Base-by-base conservation (phyloP, 2,888 invertebrate species). In the Prosapia bicincta region DNA sequence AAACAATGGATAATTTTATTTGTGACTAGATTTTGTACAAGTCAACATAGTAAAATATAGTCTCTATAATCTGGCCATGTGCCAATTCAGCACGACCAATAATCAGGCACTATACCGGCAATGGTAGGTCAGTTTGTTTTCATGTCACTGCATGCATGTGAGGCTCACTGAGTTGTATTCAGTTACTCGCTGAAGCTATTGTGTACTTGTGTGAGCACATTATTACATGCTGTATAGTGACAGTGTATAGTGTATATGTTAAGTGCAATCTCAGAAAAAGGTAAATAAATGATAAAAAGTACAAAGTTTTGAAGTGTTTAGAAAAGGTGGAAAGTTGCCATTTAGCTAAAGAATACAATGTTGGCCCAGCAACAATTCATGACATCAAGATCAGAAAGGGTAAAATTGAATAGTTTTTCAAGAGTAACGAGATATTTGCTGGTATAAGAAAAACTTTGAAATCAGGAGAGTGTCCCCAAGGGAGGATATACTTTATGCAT, bases 231-330 rank as follows among this genome's bases (percentile, higher is more conserved):
- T n/a, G n/a, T n/a, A n/a, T n/a, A n/a, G n/a, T n/a, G n/a, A n/a
- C n/a, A n/a, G n/a, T n/a, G n/a, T n/a, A n/a, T n/a, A n/a, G n/a
- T n/a, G n/a, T n/a, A n/a, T n/a, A n/a, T n/a, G n/a, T 38, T 9
- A 9, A 26, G 25, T 24, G 25, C n/a, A 15, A 68, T 68, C 26
- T 68, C 26, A 0, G 25, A 23, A 68, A 68, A 68, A 26, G 3
- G 68, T n/a, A 68, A 68, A 23, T 6, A 26, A 9, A 26, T 68
- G 68, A 68, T 10, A 68, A 68, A 68, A 68, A 68, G 28, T 26
- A 25, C 13, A 13, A 15, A 26, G 26, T 68, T 68, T 24, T 68
- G 10, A 68, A 24, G 9, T 20, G 68, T 68, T 68, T 68, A 26
- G 26, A 26, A 28, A 68, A 68, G 68, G 68, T n/a, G 68, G 26